Evolutionary conservation across 2,888 invertebrate species (phyloP), one percentile per base, ranked within the genome.

Genomic region (Lacanobia oleracea): DNA sequence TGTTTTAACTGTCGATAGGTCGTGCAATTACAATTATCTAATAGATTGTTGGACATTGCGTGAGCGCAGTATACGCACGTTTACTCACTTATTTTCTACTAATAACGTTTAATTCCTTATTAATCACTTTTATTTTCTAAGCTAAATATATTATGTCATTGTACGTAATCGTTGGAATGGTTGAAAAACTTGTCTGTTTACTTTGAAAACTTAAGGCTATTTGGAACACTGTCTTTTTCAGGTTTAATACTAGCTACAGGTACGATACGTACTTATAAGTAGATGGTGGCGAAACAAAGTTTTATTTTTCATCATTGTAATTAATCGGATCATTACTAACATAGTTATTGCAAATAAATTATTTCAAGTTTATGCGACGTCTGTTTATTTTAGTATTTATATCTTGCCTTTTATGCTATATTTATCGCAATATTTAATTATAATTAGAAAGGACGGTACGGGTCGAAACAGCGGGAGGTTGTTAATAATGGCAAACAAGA

Each of bases 101-200:
- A 75, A 70, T 78, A 78, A 69, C 69, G 53, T 68, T 73, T 78
- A 69, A 75, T 73, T 73, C 64, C 60, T 63, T 60, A 50, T 54
- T 78, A 69, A 81, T 51, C 68, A 78, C 71, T 78, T 83, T 72
- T 77, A 68, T 75, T 82, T 79, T 80, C 61, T 54, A 60, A 72
- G 18, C 21, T n/a, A 56, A 43, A 45, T 54, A 61, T 48, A 53
- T 81, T 72, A 61, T 77, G 57, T 69, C 57, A 77, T 81, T 48
- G 21, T 54, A 69, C 67, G 54, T 72, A 64, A 56, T 21, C 10
- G 10, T 66, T 33, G 33, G 56, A 56, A 56, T 0, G 33, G n/a
- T 10, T 56, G 18, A 56, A 56, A 50, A 56, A 54, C 18, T 33
- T 18, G 10, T n/a, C 33, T 56, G 6, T n/a, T 56, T 56, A 9